Evolutionary conservation across 2,888 invertebrate genomes (phyloP).

Genomic region (Pristionchus fissidentatus): DNA sequence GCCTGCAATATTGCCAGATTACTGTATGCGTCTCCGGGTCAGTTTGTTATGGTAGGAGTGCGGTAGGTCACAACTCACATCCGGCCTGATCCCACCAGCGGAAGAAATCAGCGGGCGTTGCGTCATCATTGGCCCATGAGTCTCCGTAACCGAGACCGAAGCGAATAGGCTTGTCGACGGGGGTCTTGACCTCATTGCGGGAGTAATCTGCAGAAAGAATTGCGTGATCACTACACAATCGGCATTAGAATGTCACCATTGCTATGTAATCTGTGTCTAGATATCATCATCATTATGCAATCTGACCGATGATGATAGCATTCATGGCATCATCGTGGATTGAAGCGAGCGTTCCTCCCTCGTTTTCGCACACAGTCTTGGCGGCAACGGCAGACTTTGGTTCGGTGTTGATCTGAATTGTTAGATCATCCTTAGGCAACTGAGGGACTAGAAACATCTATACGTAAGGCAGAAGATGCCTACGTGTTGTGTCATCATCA

Average conservation of each 20-base stretch:
- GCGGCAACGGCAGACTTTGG: not conserved
- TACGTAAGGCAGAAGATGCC: too few relatives aligned
- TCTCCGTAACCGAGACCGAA: conserved; percentile 40
- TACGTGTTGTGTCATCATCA: not conserved
- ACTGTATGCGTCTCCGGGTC: not conserved
- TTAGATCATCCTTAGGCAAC: too few relatives aligned
- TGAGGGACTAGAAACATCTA: too few relatives aligned
- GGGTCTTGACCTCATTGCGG: not conserved
- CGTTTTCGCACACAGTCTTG: conserved; percentile 9
- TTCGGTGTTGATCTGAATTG: not conserved
- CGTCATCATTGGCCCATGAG: conserved; percentile 52
- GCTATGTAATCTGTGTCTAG: too few relatives aligned
- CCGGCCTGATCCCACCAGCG: conserved; percentile 51
- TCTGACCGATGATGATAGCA: conserved; percentile 51
- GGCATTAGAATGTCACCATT: too few relatives aligned
- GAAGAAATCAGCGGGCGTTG: conserved; percentile 52
- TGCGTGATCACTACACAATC: too few relatives aligned
- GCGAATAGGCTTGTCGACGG: not conserved
- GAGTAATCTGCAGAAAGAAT: not conserved
- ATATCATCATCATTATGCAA: not conserved
- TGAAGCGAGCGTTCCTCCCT: conserved; percentile 50
- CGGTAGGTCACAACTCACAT: conserved; percentile 4
- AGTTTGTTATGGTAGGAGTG: not conserved
- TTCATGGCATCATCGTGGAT: conserved; percentile 54
- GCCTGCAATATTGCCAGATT: conserved; percentile 10